Percentiles rank a stretch among this genome's conserved stretches.
Conservation (phyloP, 2,797 vertebrate species). For the Melanotaenia parkinsoni region DNA sequence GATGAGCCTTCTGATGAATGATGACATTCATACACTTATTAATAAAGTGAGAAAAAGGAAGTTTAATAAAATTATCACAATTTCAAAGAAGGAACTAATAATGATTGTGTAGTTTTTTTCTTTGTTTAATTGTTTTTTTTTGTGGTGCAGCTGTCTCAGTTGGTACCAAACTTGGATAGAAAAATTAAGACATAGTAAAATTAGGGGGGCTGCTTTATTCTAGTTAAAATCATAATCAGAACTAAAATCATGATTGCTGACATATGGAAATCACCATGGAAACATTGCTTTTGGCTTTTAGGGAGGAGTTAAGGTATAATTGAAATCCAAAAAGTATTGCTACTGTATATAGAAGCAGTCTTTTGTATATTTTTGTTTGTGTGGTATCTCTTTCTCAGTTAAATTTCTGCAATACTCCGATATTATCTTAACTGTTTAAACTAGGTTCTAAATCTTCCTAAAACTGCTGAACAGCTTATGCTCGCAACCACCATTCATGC, state of each 20-base stretch:
- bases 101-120: not conserved
- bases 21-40: conserved; percentile 26
- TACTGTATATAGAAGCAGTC: not conserved
- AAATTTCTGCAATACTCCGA: not conserved
- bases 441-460: conserved; percentile 38
- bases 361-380: not conserved
- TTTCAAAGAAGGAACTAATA: conserved; percentile 8
- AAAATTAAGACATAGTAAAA: not conserved
- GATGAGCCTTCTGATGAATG: conserved; percentile 29
- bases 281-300: not conserved
- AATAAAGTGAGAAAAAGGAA: conserved; percentile 56
- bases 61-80: conserved; percentile 17
- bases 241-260: not conserved
- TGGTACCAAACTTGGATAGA: not conserved
- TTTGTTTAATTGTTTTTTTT: not conserved
- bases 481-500: conserved; percentile 12
- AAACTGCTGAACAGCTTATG: conserved; percentile 39
- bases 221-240: not conserved
- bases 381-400: conserved; percentile 5
- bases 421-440: conserved; percentile 25
- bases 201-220: too few relatives aligned
- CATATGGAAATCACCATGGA: not conserved
- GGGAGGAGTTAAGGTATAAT: not conserved
- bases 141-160: not conserved
- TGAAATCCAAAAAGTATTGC: not conserved